Evolutionary conservation across 2,888 invertebrate genomes (phyloP), one percentile per base, ranked within the genome.

Genomic region (Megalurothrips usitatus): DNA sequence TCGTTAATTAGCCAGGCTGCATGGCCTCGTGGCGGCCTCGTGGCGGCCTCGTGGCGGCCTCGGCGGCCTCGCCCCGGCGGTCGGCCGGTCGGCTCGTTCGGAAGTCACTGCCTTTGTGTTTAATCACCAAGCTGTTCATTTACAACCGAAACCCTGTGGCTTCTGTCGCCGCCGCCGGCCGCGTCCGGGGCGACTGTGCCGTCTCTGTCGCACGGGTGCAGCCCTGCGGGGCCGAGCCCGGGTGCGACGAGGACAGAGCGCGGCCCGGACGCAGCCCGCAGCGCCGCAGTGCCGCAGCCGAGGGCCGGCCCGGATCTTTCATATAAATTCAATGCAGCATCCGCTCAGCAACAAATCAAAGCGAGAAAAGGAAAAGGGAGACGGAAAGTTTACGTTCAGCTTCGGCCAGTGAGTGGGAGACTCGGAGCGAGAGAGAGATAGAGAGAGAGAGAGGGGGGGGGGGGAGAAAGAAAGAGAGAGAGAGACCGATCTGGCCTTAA

Each of bases 291-390:
- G 34, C 34, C 34, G 34, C 34, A 43, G 34, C 34, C 34, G 6
- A 43, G 34, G 34, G 34, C 34, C 34, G 3, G 12, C 23, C 68
- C 68, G 23, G 68, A 75, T 75, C 68, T 75, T 75, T 75, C 68
- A 75, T 75, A 75, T 75, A 75, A 75, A 75, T 75, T 75, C 23
- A 75, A 75, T 75, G 68, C 68, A 75, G 68, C 68, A 26, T 26
- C 68, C 58, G 58, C 58, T 14, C 6, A 58, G 68, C 68, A 75
- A 75, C 68, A 75, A 75, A 75, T 75, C 68, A 75, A 75, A 75
- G 68, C 58, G 58, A 19, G 14, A 52, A 52, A 52, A 52, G 52
- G 52, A 52, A 52, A 52, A 52, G 58, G 58, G 34, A 43, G 34
- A 43, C n/a, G 19, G 14, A 58, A 75, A 75, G 68, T 75, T 75